A percentile compares a stretch with the other conserved stretches of the same genome.
Evolutionary conservation across 2,797 vertebrate species (phyloP).

Genomic region (Sphenopsis melanotis): DNA sequence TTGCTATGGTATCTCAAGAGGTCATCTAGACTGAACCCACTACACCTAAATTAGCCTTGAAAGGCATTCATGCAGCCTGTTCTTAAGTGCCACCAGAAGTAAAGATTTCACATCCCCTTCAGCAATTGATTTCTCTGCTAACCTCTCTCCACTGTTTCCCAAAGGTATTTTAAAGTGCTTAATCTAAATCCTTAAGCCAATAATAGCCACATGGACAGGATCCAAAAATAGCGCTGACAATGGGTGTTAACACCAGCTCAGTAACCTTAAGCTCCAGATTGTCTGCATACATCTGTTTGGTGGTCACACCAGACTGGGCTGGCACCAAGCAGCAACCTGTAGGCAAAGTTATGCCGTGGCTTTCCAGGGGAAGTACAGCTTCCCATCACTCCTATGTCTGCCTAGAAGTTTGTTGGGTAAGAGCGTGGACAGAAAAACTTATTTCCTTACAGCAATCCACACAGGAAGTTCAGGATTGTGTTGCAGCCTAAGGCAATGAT

Average conservation of each 20-base stretch:
- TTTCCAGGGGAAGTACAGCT: neutral
- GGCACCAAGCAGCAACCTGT: neutral
- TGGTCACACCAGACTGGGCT: neutral
- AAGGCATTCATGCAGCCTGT: neutral
- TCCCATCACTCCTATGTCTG: neutral
- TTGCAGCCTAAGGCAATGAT: neutral
- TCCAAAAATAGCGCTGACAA: neutral
- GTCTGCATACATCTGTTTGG: neutral
- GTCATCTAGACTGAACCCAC: neutral
- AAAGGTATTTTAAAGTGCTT: slow-evolving; percentile 21
- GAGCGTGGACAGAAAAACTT: neutral
- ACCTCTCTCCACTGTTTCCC: neutral
- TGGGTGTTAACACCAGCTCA: neutral
- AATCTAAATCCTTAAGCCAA: slow-evolving; percentile 12
- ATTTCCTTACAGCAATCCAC: neutral
- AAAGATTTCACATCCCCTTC: neutral
- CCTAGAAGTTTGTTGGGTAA: neutral
- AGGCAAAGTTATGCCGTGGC: neutral
- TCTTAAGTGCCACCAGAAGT: neutral
- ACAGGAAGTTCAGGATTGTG: neutral
- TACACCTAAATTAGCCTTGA: neutral
- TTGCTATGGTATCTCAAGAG: neutral
- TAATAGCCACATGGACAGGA: slow-evolving; percentile 10
- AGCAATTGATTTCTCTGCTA: slow-evolving; percentile 6
- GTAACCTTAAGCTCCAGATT: neutral